Percentiles rank a stretch among this genome's conserved stretches.
These are phyloP conservation scores for Volucella inanis DNA, from an alignment of 2,888 invertebrate genomes.

Conservation along the genomic window DNA sequence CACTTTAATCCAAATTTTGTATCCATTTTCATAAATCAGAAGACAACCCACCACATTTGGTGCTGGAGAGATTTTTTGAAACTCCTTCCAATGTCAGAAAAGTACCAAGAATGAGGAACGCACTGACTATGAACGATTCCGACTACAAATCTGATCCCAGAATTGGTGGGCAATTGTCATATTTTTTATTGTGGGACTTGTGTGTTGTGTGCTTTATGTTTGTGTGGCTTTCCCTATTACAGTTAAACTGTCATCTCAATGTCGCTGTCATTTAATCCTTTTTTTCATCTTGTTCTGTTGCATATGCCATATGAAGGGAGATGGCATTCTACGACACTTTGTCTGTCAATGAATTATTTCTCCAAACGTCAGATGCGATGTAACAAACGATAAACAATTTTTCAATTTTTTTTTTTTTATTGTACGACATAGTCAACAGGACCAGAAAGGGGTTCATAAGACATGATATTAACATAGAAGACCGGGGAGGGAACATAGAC, in stretches of 20 bases:
- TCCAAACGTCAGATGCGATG: conserved; percentile 57
- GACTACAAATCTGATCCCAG: conserved; percentile 7
- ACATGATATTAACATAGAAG: background rate
- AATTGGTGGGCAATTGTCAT: conserved; percentile 36
- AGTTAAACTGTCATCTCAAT: conserved; percentile 70
- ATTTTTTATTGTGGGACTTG: conserved; percentile 4
- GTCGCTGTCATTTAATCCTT: conserved; percentile 69
- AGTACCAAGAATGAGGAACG: conserved; percentile 13
- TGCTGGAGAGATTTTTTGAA: background rate
- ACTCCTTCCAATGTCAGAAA: conserved; percentile 23
- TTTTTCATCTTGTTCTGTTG: background rate
- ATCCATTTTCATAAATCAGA: conserved; percentile 73
- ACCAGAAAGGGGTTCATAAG: conserved; percentile 24
- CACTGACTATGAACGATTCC: conserved; percentile 11
- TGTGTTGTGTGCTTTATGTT: background rate
- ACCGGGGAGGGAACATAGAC: conserved; percentile 49
- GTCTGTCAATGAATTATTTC: conserved; percentile 58
- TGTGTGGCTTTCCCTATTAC: conserved; percentile 24
- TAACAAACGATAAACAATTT: conserved; percentile 68
- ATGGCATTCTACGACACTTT: conserved; percentile 33
- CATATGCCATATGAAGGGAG: background rate
- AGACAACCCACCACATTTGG: background rate
- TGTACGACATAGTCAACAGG: background rate
- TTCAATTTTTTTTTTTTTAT: conserved; percentile 25
- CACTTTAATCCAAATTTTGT: conserved; percentile 70